A percentile compares a stretch with the other conserved stretches of the same genome.
These are phyloP conservation scores for Struthidea cinerea DNA, from an alignment of 2,113 vertebrate genomes.

Conservation along the genomic window DNA sequence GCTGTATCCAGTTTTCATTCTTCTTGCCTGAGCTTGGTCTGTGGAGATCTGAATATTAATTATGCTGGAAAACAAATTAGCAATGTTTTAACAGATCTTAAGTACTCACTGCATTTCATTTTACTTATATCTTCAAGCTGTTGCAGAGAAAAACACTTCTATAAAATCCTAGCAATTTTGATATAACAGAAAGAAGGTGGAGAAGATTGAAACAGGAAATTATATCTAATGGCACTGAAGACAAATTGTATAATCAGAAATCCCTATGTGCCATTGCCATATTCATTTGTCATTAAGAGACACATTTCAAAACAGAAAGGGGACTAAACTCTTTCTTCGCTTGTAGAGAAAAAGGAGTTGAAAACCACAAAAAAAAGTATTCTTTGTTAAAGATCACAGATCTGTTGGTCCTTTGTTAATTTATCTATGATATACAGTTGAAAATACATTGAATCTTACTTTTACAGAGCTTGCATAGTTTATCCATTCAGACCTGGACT, in stretches of 20 bases:
- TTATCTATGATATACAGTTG: background rate
- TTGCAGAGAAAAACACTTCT: background rate
- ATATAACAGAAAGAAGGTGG: background rate
- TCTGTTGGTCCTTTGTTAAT: background rate
- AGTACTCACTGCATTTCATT: background rate
- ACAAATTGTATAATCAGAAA: slow-evolving; percentile 15
- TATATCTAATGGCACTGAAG: background rate
- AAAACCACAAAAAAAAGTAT: background rate
- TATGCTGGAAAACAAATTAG: background rate
- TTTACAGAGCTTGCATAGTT: background rate
- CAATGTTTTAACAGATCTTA: background rate
- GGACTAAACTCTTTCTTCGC: background rate
- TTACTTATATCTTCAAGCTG: background rate
- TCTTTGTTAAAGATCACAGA: background rate
- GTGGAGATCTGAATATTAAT: background rate
- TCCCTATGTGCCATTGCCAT: background rate
- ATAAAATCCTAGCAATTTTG: background rate
- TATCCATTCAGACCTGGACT: background rate
- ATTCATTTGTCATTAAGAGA: slow-evolving; percentile 11
- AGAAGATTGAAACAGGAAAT: background rate
- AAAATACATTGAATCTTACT: background rate
- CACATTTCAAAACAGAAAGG: background rate
- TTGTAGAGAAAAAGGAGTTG: background rate
- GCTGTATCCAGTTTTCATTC: background rate
- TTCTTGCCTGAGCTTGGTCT: background rate